These are phyloP conservation scores for Cardinalis cardinalis DNA, from an alignment of 2,113 vertebrate genomes.

Conservation along the genomic window DNA sequence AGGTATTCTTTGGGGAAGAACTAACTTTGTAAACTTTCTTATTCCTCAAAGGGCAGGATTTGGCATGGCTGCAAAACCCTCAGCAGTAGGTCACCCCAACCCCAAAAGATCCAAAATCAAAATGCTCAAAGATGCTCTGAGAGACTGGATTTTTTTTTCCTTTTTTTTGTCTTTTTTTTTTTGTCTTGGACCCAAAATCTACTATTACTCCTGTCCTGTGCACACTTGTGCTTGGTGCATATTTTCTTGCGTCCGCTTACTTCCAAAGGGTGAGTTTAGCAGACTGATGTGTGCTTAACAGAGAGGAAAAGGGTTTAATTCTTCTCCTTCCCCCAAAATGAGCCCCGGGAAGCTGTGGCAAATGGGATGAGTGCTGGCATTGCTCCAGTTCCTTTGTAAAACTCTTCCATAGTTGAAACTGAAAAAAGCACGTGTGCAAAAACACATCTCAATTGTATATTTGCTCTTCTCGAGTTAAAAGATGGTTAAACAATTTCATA, in stretches of 20 bases:
- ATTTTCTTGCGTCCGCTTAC: background rate
- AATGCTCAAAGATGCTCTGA: background rate
- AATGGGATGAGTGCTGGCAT: background rate
- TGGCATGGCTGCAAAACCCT: background rate
- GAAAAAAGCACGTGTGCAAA: background rate
- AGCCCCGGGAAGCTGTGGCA: background rate
- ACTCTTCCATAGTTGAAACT: background rate
- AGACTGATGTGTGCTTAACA: background rate
- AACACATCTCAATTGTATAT: background rate
- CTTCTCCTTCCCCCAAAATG: background rate
- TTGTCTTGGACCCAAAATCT: background rate
- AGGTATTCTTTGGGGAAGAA: background rate
- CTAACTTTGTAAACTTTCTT: background rate
- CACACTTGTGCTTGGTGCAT: background rate
- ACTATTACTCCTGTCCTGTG: background rate
- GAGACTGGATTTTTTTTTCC: background rate
- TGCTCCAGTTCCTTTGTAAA: background rate
- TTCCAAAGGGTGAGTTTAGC: background rate
- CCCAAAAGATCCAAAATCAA: background rate
- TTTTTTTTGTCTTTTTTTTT: background rate
- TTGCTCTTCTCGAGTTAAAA: background rate
- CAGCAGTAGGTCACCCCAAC: accelerated
- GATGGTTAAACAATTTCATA: background rate
- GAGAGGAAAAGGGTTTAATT: background rate
- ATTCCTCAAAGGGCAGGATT: background rate